phyloP scores from a whole-genome alignment of 2,888 invertebrate species.

The Ptycholaimellus sp. region DNA sequence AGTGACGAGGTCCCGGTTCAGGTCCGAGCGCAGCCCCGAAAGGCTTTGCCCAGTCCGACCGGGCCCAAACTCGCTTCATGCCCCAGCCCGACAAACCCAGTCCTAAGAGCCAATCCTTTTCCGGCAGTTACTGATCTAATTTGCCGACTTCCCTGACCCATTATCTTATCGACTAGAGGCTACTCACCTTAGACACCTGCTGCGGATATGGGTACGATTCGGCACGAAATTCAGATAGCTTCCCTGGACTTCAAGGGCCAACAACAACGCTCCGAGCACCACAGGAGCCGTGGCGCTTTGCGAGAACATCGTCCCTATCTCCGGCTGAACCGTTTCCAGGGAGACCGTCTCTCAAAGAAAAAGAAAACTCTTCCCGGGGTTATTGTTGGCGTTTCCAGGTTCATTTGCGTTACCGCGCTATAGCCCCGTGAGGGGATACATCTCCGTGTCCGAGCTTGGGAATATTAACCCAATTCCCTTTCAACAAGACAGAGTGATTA shows the following conservation, averaged over 20 bases:
- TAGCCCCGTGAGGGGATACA: conserved; percentile 3
- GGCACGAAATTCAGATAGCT: conserved; percentile 28
- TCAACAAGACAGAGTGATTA: no score
- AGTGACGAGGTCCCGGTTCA: conserved; percentile 17
- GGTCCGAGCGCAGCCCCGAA: conserved; percentile 14
- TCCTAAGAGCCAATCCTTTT: conserved; percentile 50
- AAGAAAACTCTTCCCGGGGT: conserved; percentile 30
- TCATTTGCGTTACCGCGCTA: conserved; percentile 26
- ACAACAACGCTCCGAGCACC: conserved; percentile 22
- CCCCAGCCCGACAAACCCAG: conserved; percentile 39
- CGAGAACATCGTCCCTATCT: conserved; percentile 28
- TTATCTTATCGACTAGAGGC: conserved; percentile 21
- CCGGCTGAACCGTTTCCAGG: conserved; percentile 30
- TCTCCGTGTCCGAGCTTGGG: conserved; percentile 13
- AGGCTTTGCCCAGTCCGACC: conserved; percentile 20
- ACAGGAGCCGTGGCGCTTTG: conserved; percentile 29
- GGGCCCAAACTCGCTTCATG: conserved; percentile 28
- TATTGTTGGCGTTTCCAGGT: conserved; percentile 25
- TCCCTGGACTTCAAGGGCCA: conserved; percentile 30
- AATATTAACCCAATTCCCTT: conserved; percentile 28
- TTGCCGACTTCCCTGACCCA: conserved; percentile 21
- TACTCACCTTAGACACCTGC: conserved; percentile 47
- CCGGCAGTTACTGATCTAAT: conserved; percentile 37
- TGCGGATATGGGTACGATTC: conserved; percentile 47
- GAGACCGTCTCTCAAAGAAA: conserved; percentile 28